Percentiles rank a stretch among this genome's conserved stretches.
These are phyloP conservation scores for Schizothorax lantsangensis DNA, from an alignment of 2,797 vertebrate species.

Conservation along the genomic window DNA sequence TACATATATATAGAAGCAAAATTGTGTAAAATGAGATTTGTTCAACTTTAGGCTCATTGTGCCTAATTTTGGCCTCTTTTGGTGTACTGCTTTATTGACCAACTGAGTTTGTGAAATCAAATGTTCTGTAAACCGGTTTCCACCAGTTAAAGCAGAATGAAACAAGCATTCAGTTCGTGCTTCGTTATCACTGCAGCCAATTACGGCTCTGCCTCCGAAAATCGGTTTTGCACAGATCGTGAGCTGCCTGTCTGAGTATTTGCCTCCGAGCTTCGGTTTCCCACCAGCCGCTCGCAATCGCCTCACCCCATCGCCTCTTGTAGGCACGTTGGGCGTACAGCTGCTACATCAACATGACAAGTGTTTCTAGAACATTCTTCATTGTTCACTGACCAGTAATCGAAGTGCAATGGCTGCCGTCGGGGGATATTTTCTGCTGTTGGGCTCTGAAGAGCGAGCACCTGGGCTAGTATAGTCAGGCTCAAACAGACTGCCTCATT, in stretches of 20 bases:
- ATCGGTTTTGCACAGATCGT: slow-evolving; percentile 37
- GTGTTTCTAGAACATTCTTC: slow-evolving; percentile 75
- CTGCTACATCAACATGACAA: slow-evolving; percentile 78
- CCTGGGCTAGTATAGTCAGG: slow-evolving; percentile 30
- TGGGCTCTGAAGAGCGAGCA: slow-evolving; percentile 49
- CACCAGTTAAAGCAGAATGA: slow-evolving; percentile 25
- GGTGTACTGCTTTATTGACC: background rate
- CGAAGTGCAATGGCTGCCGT: slow-evolving; percentile 77
- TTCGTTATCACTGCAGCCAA: slow-evolving; percentile 28
- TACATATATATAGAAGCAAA: background rate
- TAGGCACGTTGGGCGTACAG: slow-evolving; percentile 63
- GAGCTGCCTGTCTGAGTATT: slow-evolving; percentile 24
- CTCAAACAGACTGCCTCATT: slow-evolving; percentile 12
- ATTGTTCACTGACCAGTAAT: slow-evolving; percentile 79
- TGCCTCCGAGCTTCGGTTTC: slow-evolving; percentile 37
- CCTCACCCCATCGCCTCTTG: slow-evolving; percentile 26
- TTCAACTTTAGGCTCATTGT: background rate
- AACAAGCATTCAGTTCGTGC: slow-evolving; percentile 29
- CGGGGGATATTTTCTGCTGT: slow-evolving; percentile 72
- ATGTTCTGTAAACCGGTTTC: slow-evolving; percentile 27
- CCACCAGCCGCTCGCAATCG: slow-evolving; percentile 32
- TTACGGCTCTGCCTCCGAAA: slow-evolving; percentile 21
- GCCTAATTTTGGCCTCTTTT: background rate
- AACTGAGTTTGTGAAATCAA: slow-evolving; percentile 16
- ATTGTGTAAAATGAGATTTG: background rate